These are phyloP conservation scores for Pica pica DNA, from an alignment of 2,113 vertebrate genomes.

Conservation along the genomic window DNA sequence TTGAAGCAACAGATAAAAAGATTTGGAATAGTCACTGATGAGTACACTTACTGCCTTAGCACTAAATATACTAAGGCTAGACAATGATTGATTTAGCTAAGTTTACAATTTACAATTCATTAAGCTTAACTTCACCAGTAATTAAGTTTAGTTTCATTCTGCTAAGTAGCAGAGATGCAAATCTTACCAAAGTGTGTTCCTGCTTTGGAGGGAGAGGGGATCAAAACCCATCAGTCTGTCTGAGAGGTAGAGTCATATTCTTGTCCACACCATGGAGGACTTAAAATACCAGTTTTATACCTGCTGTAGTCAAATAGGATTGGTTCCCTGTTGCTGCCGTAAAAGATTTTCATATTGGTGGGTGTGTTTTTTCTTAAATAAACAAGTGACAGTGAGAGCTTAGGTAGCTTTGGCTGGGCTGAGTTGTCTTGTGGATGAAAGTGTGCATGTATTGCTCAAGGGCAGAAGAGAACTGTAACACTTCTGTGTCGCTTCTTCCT, in stretches of 20 bases:
- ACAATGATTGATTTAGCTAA: background rate
- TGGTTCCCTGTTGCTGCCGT: background rate
- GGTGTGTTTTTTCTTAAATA: background rate
- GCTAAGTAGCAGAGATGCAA: background rate
- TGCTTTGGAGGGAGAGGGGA: background rate
- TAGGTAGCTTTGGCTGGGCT: background rate
- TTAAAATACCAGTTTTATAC: background rate
- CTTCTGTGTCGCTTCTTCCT: rapidly evolving
- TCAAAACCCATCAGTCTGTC: background rate
- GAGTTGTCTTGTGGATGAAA: background rate
- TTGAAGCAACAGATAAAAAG: background rate
- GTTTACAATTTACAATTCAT: background rate
- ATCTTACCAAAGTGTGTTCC: background rate
- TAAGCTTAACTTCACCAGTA: background rate
- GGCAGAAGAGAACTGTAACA: background rate
- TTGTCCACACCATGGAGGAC: rapidly evolving
- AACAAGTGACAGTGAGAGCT: background rate
- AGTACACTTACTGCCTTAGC: background rate
- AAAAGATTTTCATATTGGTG: background rate
- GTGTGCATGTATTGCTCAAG: rapidly evolving
- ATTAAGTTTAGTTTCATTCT: background rate
- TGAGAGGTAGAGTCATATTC: background rate
- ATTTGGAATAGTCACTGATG: background rate
- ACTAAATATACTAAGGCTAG: background rate
- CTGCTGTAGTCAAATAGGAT: background rate